phyloP scores from a whole-genome alignment of 2,888 invertebrate species.

The Troilus luridus region DNA sequence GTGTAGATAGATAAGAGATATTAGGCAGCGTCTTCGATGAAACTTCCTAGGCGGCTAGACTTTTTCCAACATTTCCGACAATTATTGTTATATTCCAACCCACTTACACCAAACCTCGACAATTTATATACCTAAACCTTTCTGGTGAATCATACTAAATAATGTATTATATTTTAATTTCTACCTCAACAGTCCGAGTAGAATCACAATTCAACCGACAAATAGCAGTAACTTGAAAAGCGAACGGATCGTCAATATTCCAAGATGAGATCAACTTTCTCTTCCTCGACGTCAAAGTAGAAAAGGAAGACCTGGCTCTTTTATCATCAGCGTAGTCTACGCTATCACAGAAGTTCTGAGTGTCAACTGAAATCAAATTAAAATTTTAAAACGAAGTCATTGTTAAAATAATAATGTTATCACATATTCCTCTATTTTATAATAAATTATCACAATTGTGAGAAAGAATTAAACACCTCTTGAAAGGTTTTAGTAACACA shows the following conservation, averaged over 20 bases:
- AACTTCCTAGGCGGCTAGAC: too few species aligned
- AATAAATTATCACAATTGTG: neutral
- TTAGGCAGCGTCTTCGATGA: too few species aligned
- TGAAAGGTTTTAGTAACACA: too few species aligned
- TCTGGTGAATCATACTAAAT: too few species aligned
- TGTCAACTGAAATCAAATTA: slow-evolving; percentile 69
- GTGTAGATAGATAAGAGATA: too few species aligned
- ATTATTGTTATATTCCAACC: too few species aligned
- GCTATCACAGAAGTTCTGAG: slow-evolving; percentile 72
- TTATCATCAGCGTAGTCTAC: slow-evolving; percentile 71
- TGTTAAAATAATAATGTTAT: neutral
- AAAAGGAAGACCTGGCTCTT: slow-evolving; percentile 73
- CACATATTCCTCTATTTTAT: neutral
- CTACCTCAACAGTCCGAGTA: slow-evolving; percentile 79
- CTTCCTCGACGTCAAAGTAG: slow-evolving; percentile 79
- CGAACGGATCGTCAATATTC: slow-evolving; percentile 79
- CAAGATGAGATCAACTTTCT: slow-evolving; percentile 80
- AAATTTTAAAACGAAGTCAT: neutral
- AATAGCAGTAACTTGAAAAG: slow-evolving; percentile 79
- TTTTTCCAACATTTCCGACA: too few species aligned
- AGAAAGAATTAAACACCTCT: too few species aligned
- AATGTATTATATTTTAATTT: slow-evolving; percentile 53
- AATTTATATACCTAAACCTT: too few species aligned
- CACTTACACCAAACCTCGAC: too few species aligned
- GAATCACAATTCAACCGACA: slow-evolving; percentile 85